Evolutionary conservation across 2,888 invertebrate genomes (phyloP).

Genomic region (Caenorhabditis virilis): DNA sequence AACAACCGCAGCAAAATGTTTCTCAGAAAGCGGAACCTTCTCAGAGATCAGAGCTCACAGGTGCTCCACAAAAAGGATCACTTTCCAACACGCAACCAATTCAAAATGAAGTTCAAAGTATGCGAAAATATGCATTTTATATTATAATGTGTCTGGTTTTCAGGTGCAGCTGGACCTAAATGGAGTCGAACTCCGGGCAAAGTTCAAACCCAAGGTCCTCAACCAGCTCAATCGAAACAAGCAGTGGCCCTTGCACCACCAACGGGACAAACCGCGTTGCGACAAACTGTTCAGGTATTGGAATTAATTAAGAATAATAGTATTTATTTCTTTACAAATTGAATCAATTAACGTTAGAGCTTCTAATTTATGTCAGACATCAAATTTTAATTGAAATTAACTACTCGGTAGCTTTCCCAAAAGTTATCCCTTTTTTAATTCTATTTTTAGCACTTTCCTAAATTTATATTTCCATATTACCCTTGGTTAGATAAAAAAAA

Average conservation of each 20-base stretch:
- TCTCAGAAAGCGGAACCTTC: slow-evolving; percentile 5
- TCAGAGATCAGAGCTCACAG: slow-evolving; percentile 7
- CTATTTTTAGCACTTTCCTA: no score
- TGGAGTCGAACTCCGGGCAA: slow-evolving; percentile 42
- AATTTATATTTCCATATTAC: no score
- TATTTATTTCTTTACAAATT: no score
- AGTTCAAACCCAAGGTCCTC: slow-evolving; percentile 26
- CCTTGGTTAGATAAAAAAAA: no score
- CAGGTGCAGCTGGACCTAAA: slow-evolving; percentile 38
- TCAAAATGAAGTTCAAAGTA: slow-evolving; percentile 25
- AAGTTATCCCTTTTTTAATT: no score
- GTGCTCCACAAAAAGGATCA: slow-evolving; percentile 11
- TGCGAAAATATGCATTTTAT: background rate
- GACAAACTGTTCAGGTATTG: slow-evolving; percentile 46
- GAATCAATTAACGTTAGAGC: no score
- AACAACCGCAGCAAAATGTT: slow-evolving; percentile 6
- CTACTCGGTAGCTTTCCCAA: no score
- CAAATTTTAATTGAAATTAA: no score
- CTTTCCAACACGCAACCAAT: slow-evolving; percentile 10
- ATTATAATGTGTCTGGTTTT: slow-evolving; percentile 1
- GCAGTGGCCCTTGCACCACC: background rate
- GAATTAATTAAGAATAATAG: no score
- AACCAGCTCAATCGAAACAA: slow-evolving; percentile 16
- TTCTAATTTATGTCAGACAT: no score
- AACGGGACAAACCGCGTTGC: slow-evolving; percentile 32